Evolutionary conservation across 1,140 invertebrate species (phyloP).

Genomic region (Lasioglossum baleicum): DNA sequence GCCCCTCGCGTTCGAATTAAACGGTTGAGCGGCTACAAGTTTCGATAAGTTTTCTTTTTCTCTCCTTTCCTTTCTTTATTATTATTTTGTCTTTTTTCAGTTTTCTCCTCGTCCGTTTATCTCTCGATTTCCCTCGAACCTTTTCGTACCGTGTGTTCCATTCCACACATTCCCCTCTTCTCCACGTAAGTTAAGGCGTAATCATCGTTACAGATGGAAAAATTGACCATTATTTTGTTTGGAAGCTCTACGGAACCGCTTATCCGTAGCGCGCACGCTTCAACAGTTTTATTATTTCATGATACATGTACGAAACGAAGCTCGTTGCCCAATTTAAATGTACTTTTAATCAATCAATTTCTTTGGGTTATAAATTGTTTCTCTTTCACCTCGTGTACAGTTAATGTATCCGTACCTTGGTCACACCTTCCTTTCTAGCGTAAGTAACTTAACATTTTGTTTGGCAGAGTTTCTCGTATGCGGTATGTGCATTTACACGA

Average conservation of each 20-base stretch:
- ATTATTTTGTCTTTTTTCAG: background rate
- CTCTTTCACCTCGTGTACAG: constrained; percentile 56
- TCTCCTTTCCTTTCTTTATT: background rate
- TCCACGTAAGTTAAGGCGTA: constrained; percentile 46
- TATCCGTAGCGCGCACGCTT: constrained; percentile 60
- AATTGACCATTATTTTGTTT: constrained; percentile 52
- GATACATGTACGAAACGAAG: constrained; percentile 68
- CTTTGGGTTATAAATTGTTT: constrained; percentile 76
- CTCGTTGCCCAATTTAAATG: constrained; percentile 73
- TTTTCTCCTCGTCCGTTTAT: no score
- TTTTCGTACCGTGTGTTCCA: no score
- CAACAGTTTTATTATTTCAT: constrained; percentile 71
- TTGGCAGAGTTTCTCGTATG: background rate
- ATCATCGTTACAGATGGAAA: constrained; percentile 49
- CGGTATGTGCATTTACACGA: constrained; percentile 18
- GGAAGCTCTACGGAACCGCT: constrained; percentile 41
- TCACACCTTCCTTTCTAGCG: constrained; percentile 9
- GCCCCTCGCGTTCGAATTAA: constrained; percentile 64
- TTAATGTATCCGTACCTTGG: constrained; percentile 42
- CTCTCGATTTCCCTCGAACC: no score
- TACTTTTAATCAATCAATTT: constrained; percentile 74
- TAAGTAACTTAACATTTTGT: no score
- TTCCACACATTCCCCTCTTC: background rate
- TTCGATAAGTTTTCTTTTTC: constrained; percentile 48
- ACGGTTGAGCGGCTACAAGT: constrained; percentile 60